These are phyloP conservation scores for Thermophis baileyi DNA, from an alignment of 2,113 vertebrate species.

Conservation along the genomic window DNA sequence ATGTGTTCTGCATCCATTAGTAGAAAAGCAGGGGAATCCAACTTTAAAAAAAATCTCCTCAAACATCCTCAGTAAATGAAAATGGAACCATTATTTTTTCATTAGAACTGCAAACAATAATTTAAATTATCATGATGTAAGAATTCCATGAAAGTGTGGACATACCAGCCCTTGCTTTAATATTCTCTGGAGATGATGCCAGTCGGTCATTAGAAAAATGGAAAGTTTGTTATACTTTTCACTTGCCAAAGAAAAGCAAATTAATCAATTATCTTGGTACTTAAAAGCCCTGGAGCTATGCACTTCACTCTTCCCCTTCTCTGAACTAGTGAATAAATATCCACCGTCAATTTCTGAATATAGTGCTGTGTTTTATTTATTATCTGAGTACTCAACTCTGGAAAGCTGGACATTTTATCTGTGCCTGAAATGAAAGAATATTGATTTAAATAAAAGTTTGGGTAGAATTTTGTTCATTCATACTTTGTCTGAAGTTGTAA, in stretches of 20 bases:
- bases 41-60: not conserved
- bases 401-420: not conserved
- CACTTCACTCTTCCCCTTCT: not conserved
- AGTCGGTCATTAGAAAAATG: not conserved
- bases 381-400: not conserved
- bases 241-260: not conserved
- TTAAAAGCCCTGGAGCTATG: not conserved
- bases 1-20: not conserved
- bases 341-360: not conserved
- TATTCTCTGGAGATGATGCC: not conserved
- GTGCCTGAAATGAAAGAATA: not conserved
- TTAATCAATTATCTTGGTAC: not conserved
- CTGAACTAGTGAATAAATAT: not conserved
- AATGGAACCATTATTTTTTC: not conserved
- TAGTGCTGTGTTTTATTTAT: not conserved
- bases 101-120: not conserved
- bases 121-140: not conserved
- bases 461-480: not conserved
- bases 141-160: not conserved
- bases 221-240: not conserved
- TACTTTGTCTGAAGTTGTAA: not conserved
- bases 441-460: slow-evolving; percentile 13
- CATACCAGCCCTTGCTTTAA: not conserved
- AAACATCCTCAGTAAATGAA: not conserved
- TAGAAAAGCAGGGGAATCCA: not conserved